Conservation (phyloP, 2,888 invertebrate genomes). For the Cephus nigrinus region DNA sequence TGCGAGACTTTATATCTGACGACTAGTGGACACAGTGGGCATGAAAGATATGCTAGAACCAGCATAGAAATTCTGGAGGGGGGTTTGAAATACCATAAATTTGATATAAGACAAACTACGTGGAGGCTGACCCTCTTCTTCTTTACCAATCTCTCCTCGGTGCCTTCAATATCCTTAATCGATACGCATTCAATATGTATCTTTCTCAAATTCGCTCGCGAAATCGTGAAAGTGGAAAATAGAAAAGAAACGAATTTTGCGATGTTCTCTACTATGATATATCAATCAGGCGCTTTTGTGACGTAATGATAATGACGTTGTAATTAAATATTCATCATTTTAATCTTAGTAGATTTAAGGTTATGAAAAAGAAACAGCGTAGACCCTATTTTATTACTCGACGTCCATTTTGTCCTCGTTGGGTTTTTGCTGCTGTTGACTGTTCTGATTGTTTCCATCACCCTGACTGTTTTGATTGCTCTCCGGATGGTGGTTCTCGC, state of each 20-base stretch:
- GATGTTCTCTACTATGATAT: conserved; percentile 10
- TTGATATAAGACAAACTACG: too few relatives aligned
- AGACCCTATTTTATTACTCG: conserved; percentile 53
- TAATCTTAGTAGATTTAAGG: conserved; percentile 42
- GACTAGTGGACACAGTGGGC: too few relatives aligned
- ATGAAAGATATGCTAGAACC: too few relatives aligned
- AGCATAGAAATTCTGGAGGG: too few relatives aligned
- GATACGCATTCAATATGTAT: neutral
- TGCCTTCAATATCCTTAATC: neutral
- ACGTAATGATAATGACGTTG: conserved; percentile 32
- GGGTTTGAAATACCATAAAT: too few relatives aligned
- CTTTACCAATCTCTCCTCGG: too few relatives aligned
- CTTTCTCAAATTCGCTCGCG: neutral
- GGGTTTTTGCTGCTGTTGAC: conserved; percentile 39
- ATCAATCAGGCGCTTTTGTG: conserved; percentile 45
- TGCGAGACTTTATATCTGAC: too few relatives aligned
- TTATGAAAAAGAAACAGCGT: conserved; percentile 34
- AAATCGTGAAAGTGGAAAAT: neutral
- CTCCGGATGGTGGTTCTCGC: conserved; percentile 49
- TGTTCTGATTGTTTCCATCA: conserved; percentile 48
- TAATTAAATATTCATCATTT: conserved; percentile 41
- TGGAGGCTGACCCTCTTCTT: too few relatives aligned
- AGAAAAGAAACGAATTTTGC: conserved; percentile 28
- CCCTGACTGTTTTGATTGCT: conserved; percentile 50
- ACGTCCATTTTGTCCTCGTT: conserved; percentile 66